Conservation (phyloP, 2,888 invertebrate genomes). For the Callosobruchus maculatus region DNA sequence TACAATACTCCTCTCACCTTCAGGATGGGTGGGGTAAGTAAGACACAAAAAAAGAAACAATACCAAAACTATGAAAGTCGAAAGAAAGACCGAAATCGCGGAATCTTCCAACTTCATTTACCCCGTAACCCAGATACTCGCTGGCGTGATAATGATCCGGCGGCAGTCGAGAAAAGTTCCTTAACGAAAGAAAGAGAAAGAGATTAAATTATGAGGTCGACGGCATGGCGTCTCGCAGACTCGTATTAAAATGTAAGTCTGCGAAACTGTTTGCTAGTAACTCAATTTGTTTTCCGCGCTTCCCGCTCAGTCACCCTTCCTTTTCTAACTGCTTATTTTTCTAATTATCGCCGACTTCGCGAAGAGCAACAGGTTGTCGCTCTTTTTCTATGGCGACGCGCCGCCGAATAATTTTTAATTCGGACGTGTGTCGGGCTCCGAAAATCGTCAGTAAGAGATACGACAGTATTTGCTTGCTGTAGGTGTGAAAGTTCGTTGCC, state of each 20-base stretch:
- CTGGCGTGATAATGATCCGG: background rate
- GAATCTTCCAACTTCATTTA: background rate
- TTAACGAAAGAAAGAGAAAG: conserved; percentile 24
- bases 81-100: background rate
- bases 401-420: conserved; percentile 41
- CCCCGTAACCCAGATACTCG: background rate
- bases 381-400: conserved; percentile 24
- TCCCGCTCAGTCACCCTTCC: conserved; percentile 29
- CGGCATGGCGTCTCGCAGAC: conserved; percentile 9
- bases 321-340: conserved; percentile 37
- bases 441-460: background rate
- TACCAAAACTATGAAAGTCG: background rate
- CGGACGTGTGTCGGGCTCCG: conserved; percentile 5
- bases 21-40: no score
- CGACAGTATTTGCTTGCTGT: no score
- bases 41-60: no score
- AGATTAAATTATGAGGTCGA: conserved; percentile 37
- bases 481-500: no score
- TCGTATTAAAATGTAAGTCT: conserved; percentile 43
- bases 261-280: conserved; percentile 44
- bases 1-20: no score
- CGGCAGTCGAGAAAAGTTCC: conserved; percentile 11
- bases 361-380: conserved; percentile 21
- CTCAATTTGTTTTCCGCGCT: conserved; percentile 44
- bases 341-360: conserved; percentile 33